Evolutionary conservation across 2,888 invertebrate genomes (phyloP).

Genomic region (Zele albiditarsus): DNA sequence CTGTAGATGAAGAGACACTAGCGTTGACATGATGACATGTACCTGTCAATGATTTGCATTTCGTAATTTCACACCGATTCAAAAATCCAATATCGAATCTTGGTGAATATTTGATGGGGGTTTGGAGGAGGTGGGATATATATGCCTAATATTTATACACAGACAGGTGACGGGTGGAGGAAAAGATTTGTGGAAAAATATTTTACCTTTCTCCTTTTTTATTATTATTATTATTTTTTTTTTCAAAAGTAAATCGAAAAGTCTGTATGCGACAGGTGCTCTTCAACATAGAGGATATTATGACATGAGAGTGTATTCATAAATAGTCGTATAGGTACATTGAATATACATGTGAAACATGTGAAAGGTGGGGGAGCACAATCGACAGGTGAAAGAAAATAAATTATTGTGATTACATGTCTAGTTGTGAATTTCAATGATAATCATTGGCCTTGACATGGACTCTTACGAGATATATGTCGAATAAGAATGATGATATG

Average conservation of each 20-base stretch:
- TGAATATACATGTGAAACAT: background rate
- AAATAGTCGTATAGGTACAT: conserved; percentile 4
- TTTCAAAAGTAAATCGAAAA: conserved; percentile 9
- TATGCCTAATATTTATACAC: background rate
- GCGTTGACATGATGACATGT: background rate
- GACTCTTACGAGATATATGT: conserved; percentile 17
- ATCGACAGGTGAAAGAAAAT: conserved; percentile 28
- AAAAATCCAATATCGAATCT: background rate
- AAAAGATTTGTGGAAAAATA: background rate
- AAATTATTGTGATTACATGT: background rate
- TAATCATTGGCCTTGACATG: conserved; percentile 30
- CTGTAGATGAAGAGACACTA: too few relatives aligned
- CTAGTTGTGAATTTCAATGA: conserved; percentile 18
- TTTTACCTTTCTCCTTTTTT: background rate
- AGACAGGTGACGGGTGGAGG: conserved; percentile 9
- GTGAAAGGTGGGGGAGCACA: background rate
- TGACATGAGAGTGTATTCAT: background rate
- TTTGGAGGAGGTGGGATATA: background rate
- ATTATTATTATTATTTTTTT: background rate
- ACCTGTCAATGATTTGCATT: background rate
- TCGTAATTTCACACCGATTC: background rate
- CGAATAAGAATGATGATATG: conserved; percentile 26
- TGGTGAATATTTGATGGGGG: background rate
- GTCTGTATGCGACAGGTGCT: conserved; percentile 30
- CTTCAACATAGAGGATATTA: background rate